Conservation (phyloP, 1,140 invertebrate genomes). For the Chironomus striatipennis region DNA sequence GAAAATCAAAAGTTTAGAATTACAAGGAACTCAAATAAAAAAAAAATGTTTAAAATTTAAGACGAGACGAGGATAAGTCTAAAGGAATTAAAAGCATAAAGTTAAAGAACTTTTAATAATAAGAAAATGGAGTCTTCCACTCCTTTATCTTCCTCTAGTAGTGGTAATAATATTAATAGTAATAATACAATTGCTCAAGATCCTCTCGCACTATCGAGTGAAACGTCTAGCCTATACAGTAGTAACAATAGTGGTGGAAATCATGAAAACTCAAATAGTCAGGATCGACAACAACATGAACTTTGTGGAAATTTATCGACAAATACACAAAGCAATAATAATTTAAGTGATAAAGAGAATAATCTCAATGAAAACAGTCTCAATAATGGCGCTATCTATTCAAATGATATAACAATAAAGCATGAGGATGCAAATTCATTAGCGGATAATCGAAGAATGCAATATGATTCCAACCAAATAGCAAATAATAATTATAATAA, state of each 20-base stretch:
- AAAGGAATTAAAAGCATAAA: background rate
- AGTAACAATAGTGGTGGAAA: background rate
- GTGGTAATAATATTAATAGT: background rate
- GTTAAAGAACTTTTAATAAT: background rate
- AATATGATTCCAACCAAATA: conserved; percentile 16
- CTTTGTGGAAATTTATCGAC: conserved; percentile 10
- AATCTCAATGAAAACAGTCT: background rate
- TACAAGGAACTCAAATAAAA: background rate
- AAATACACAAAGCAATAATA: conserved; percentile 17
- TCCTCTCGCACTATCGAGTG: conserved; percentile 10
- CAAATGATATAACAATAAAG: conserved; percentile 7
- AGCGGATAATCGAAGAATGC: background rate
- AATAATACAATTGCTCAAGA: conserved; percentile 18
- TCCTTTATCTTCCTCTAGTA: background rate
- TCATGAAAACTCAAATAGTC: background rate
- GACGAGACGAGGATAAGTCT: background rate
- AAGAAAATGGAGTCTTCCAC: conserved; percentile 19
- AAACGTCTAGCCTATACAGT: conserved; percentile 8
- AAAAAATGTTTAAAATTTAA: background rate
- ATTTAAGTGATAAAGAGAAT: conserved; percentile 16
- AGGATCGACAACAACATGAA: conserved; percentile 9
- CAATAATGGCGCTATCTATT: background rate
- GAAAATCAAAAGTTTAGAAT: background rate
- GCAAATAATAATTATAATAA: conserved; percentile 20
- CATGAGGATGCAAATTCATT: background rate